Base-by-base conservation (phyloP, 2,113 vertebrate genomes). In the Atlantisia rogersi region DNA sequence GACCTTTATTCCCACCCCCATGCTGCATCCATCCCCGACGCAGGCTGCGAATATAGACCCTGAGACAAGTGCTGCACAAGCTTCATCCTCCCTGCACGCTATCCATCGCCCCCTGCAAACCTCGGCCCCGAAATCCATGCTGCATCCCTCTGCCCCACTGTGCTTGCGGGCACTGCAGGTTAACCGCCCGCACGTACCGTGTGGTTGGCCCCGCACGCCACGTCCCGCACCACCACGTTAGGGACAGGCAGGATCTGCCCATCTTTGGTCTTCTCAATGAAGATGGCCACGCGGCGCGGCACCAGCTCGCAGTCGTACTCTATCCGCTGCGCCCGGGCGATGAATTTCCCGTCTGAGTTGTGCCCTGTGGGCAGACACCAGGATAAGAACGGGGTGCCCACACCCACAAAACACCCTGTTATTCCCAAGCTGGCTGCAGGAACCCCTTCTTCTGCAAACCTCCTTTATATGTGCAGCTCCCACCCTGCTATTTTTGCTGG, bases 221-320 rank as follows among this genome's bases (percentile, higher is more conserved):
- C 99, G 2, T 99, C 99, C 29, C 99, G 98, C n/a, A 99, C 99
- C 26, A 99, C 99, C 87, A 99, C 99, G 1, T 99, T 99, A 6
- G 99, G 98, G 62, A 99, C 99, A 0, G 99, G 99, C 92, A 98
- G 97, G 59, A 99, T 96, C 97, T 99, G 99, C 9, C 99, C 99
- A 1, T 99, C 99, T 92, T 99, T 99, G 5, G 99, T 99, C 97
- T 99, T 99, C 97, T 99, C 99, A 3, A 99, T 99, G 97, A 99
- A 99, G 97, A 99, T 99, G 90, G 99, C 99, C 5, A 99, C 98
- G 0, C 99, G 98, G 15, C 99, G 98, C 6, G 99, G 98, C 53
- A 99, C 98, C 81, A 99, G 98, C 96, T 99, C 99, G 2, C 99
- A 99, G 98, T 99, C 99, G 3, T 99, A 99, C 97, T 99, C 99